Conservation (phyloP, 2,797 vertebrate species). For the Catamblyrhynchus diadema region DNA sequence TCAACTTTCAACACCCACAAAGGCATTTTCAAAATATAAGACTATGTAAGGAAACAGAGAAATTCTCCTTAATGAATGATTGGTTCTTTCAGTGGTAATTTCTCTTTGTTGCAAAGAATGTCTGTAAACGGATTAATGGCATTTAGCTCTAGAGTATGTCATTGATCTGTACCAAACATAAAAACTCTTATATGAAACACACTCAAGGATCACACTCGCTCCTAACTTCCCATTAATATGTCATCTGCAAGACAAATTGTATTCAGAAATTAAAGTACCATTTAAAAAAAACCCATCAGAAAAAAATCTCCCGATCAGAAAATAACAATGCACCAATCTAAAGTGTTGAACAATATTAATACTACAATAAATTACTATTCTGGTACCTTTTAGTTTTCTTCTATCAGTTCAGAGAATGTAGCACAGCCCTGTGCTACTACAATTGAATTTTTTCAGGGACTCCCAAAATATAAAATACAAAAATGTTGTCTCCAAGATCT, state of each 20-base stretch:
- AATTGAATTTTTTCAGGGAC: not conserved
- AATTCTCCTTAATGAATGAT: constrained; percentile 35
- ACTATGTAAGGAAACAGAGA: not conserved
- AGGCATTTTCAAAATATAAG: constrained; percentile 47
- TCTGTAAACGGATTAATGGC: constrained; percentile 68
- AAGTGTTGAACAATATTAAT: constrained; percentile 59
- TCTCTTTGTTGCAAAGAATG: constrained; percentile 53
- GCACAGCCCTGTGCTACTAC: not conserved
- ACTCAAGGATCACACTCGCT: constrained; percentile 46
- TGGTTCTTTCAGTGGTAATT: constrained; percentile 57
- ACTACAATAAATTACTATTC: constrained; percentile 38
- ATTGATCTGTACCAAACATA: constrained; percentile 51
- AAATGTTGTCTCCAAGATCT: not conserved
- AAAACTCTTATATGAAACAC: constrained; percentile 58
- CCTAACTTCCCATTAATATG: constrained; percentile 61
- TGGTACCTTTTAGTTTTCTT: not conserved
- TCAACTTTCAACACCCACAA: constrained; percentile 14
- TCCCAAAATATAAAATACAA: not conserved
- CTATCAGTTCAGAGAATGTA: not conserved
- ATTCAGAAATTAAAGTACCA: constrained; percentile 60
- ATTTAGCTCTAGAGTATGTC: constrained; percentile 56
- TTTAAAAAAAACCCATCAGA: constrained; percentile 52
- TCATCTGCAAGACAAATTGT: constrained; percentile 65
- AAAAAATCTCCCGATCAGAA: constrained; percentile 57
- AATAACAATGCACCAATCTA: constrained; percentile 57